Conservation (phyloP, 2,113 vertebrate genomes). For the Xiphophorus maculatus region DNA sequence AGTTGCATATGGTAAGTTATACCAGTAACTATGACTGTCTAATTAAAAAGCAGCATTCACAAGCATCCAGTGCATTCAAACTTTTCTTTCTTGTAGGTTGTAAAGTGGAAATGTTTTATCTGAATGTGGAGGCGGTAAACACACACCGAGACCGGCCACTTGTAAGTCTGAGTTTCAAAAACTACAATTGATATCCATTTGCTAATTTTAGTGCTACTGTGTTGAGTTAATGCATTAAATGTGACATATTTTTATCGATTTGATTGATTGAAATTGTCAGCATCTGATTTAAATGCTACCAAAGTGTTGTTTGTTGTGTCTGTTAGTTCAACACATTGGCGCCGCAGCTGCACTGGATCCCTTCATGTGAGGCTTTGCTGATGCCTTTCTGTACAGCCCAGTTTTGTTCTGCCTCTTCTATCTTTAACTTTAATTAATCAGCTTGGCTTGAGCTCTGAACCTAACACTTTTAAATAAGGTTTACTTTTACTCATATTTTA, state of each 20-base stretch:
- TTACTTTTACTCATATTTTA: constrained; percentile 13
- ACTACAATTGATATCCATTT: not conserved
- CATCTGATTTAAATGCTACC: not conserved
- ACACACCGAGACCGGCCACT: constrained; percentile 92
- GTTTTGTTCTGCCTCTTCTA: constrained; percentile 13
- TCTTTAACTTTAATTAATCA: constrained; percentile 26
- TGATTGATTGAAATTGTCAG: not conserved
- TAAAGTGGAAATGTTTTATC: constrained; percentile 91
- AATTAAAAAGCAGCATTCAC: not conserved
- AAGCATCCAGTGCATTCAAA: not conserved
- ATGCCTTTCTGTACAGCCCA: constrained; percentile 16
- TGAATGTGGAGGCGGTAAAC: constrained; percentile 93
- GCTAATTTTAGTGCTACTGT: constrained; percentile 1
- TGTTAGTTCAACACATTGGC: constrained; percentile 10
- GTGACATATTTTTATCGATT: not conserved
- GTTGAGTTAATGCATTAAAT: constrained; percentile 3
- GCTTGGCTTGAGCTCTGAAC: constrained; percentile 35
- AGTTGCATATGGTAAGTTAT: constrained; percentile 90
- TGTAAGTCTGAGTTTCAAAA: constrained; percentile 79
- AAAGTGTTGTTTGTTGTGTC: constrained; percentile 44
- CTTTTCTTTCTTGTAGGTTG: constrained; percentile 82
- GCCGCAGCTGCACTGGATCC: not conserved
- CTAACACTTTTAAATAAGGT: constrained; percentile 22
- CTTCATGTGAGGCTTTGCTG: constrained; percentile 35
- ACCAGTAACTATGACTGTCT: not conserved